Conservation (phyloP, 2,888 invertebrate genomes). For the Ennomos quercinarius region DNA sequence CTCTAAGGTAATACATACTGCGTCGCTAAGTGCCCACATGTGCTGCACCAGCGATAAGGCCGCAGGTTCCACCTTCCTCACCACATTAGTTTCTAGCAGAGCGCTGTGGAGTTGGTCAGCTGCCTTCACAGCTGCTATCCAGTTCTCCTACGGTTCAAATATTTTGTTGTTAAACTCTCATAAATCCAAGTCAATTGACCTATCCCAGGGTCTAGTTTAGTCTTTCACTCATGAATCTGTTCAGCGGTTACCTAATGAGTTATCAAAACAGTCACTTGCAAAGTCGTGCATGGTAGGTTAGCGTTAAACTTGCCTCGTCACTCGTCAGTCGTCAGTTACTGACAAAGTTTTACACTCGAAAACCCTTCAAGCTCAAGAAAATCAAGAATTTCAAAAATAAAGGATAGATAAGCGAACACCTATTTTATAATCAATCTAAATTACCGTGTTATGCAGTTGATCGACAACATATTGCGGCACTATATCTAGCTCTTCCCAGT, state of each 20-base stretch:
- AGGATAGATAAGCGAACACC: no score
- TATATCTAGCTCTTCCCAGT: slow-evolving; percentile 87
- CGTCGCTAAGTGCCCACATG: slow-evolving; percentile 80
- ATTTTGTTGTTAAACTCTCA: not conserved
- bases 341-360: no score
- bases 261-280: no score
- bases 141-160: slow-evolving; percentile 65
- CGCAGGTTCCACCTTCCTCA: slow-evolving; percentile 69
- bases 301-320: no score
- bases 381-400: no score
- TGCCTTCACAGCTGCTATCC: slow-evolving; percentile 79
- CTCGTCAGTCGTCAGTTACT: no score
- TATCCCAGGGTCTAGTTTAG: no score
- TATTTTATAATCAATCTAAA: slow-evolving; percentile 37
- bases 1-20: slow-evolving; percentile 51
- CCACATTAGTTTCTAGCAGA: slow-evolving; percentile 63
- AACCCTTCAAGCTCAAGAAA: no score
- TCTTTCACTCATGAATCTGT: no score
- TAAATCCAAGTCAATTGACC: no score
- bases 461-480: slow-evolving; percentile 86
- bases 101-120: slow-evolving; percentile 79
- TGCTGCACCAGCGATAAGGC: slow-evolving; percentile 75
- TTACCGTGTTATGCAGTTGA: slow-evolving; percentile 90
- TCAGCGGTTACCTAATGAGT: no score
- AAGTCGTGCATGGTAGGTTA: no score